Base-by-base conservation (phyloP, 2,797 vertebrate species). In the Benthosema pterotum region DNA sequence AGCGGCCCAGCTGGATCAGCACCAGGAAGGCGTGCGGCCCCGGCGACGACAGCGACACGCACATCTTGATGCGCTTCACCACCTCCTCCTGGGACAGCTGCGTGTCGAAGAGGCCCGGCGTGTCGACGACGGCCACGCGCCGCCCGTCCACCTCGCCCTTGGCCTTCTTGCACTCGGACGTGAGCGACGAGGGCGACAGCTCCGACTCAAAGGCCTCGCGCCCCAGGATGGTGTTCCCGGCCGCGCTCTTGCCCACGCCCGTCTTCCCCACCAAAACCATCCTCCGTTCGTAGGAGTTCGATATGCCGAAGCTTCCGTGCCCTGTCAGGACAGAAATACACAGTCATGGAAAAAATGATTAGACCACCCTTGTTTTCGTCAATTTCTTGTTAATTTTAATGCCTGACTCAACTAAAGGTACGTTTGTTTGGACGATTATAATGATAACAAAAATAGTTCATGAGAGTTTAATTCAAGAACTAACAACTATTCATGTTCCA, bases 201-300 rank as follows among this genome's bases (percentile, higher is more conserved):
- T 83, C 76, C 0, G 81, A 83, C 19, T 73, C 64, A 14, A 87
- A 87, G 1, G 75, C 77, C n/a, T 79, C 72, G 8, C 67, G 62
- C 7, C 77, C 78, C 17, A 85, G 60, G 65, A 83, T 78, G 61
- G 83, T 85, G 71, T 85, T 87, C 60, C 79, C 85, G 7, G 72
- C 42, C 0, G 79, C 79, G 1, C 81, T 87, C 76, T 87, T 85
- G n/a, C 83, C 86, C n/a, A 79, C 80, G 45, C 86, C 80, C 0
- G 72, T 88, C 69, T 86, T 86, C 49, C 83, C 80, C 0, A 84
- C 77, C 5, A 86, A 73, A 71, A 86, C 57, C 42, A 88, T 71
- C 46, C 83, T 74, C 42, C 60, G 61, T 49, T 85, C 72, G 2
- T 62, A 2, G 25, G 52, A n/a, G n/a, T n/a, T n/a, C n/a, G n/a